Evolutionary conservation across 2,888 invertebrate species (phyloP), one percentile per base, ranked within the genome.

Genomic region (Gibbula magus): DNA sequence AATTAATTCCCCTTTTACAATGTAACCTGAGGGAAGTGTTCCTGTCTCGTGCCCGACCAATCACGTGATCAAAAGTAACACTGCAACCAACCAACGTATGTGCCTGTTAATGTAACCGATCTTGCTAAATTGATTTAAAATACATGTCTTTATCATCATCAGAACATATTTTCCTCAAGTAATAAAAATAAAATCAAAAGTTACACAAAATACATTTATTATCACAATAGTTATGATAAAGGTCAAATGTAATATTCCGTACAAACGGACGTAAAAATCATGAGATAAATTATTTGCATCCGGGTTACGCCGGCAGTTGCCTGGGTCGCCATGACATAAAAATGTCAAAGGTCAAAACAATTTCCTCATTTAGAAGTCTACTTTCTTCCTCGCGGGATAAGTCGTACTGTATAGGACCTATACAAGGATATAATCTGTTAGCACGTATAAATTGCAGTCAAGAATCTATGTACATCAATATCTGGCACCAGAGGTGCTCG

Each of bases 141-240:
- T 7, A 13, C 45, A 5, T 8, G 5, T 45, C 13, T 45, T 13
- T 45, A 8, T 13, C 45, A 1, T 1, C 5, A 45, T 45, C 45
- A 45, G 1, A 45, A 7, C 45, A 45, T 45, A 10, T 45, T 45
- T 45, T 10, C 10, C 45, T 10, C 1, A 10, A 10, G 45, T n/a
- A 45, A 35, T 45, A 56, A 56, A 56, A 5, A 56, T 4, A n/a
- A 56, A 56, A 22, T 25, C 8, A 20, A 56, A 20, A 56, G 4
- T 70, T 70, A 70, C 70, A 70, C 70, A 70, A 70, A 70, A 70
- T 70, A 70, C 70, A 70, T 70, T 70, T 70, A 70, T 70, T 70
- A 70, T 70, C 70, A 70, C 70, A 39, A 70, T 70, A 70, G 29
- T 70, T 70, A 70, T 70, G 70, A 70, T 70, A 70, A 70, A 61